phyloP scores from a whole-genome alignment of 2,797 vertebrate genomes.

The Syndactyla subalaris region DNA sequence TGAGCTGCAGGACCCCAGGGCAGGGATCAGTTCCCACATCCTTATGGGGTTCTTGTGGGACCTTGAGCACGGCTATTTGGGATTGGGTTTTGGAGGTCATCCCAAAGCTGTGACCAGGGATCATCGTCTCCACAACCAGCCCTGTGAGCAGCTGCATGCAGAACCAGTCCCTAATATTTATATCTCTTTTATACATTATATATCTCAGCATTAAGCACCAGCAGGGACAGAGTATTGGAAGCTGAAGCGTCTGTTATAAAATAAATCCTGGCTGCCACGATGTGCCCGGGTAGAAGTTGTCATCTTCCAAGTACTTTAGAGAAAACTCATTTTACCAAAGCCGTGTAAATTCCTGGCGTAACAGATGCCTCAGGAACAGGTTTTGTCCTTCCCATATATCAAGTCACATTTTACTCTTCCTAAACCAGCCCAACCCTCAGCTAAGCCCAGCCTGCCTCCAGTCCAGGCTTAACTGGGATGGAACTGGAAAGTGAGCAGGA shows the following conservation, averaged over 20 bases:
- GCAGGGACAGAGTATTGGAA: not conserved
- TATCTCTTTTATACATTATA: not conserved
- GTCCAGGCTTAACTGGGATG: not conserved
- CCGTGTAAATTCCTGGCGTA: not conserved
- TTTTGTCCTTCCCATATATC: not conserved
- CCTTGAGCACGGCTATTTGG: rapidly evolving
- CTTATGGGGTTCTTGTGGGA: not conserved
- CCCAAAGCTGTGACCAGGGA: not conserved
- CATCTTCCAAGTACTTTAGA: not conserved
- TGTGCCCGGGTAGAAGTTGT: not conserved
- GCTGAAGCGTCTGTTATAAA: not conserved
- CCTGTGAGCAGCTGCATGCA: rapidly evolving
- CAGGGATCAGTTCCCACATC: not conserved
- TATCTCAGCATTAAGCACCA: not conserved
- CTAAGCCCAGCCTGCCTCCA: not conserved
- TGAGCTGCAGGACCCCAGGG: rapidly evolving
- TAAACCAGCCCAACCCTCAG: not conserved
- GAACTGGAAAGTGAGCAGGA: not conserved
- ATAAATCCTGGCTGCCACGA: rapidly evolving
- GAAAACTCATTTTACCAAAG: not conserved
- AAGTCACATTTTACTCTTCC: not conserved
- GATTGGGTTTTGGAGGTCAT: not conserved
- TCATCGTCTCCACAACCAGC: rapidly evolving
- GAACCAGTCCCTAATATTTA: not conserved
- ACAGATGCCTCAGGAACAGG: not conserved